phyloP scores from a whole-genome alignment of 2,797 vertebrate genomes.

The Dicrostonyx torquatus region DNA sequence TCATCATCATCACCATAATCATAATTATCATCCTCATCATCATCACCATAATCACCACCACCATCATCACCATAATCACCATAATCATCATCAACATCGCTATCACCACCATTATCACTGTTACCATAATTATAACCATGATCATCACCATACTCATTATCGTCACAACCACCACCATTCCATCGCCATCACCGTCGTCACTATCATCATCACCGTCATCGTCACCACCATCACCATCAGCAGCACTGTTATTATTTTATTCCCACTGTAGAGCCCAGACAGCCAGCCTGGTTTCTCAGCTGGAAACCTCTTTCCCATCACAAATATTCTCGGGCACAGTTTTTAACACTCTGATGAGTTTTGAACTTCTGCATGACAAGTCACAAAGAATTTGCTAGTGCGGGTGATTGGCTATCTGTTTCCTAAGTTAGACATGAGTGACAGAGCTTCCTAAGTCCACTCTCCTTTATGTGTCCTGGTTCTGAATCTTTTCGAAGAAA shows the following conservation, averaged over 20 bases:
- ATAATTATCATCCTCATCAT: accelerated
- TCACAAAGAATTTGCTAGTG: neutral
- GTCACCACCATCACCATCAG: neutral
- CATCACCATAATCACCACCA: accelerated
- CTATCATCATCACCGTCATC: neutral
- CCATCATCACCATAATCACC: neutral
- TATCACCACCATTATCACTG: neutral
- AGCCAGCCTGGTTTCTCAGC: neutral
- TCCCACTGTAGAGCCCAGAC: neutral
- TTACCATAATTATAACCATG: no score
- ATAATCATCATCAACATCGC: neutral
- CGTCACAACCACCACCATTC: neutral
- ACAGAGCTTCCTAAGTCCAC: neutral
- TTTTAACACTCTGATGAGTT: neutral
- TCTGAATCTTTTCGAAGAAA: neutral
- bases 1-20: accelerated
- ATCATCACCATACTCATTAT: neutral
- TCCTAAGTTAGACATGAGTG: neutral
- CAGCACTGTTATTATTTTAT: neutral
- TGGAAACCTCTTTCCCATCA: neutral
- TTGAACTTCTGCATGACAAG: neutral
- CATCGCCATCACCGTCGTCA: neutral
- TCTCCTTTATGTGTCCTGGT: neutral
- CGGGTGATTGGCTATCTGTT: neutral
- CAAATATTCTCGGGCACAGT: neutral